These are phyloP conservation scores for Schlechtendalia chinensis DNA, from an alignment of 1,140 invertebrate genomes.

Conservation along the genomic window DNA sequence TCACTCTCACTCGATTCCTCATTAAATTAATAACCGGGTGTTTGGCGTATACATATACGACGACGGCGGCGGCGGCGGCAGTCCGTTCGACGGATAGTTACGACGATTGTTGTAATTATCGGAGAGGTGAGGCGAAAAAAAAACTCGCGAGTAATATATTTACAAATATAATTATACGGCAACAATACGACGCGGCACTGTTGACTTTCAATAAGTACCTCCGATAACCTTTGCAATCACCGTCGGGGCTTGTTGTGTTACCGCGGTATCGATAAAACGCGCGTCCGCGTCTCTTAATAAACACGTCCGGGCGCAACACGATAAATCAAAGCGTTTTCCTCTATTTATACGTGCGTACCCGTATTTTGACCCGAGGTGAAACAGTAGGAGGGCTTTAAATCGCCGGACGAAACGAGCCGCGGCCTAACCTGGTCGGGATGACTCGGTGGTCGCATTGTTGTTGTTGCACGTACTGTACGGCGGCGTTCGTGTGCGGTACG, in stretches of 20 bases:
- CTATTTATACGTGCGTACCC: slow-evolving; percentile 3
- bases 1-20: too few relatives aligned
- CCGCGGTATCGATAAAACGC: slow-evolving; percentile 26
- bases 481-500: not conserved
- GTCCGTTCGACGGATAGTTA: too few relatives aligned
- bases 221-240: slow-evolving; percentile 43
- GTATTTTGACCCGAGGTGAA: slow-evolving; percentile 39
- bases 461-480: too few relatives aligned
- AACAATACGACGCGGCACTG: slow-evolving; percentile 16
- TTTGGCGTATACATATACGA: too few relatives aligned
- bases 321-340: slow-evolving; percentile 9
- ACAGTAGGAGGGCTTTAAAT: slow-evolving; percentile 50
- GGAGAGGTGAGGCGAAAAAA: not conserved
- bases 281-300: slow-evolving; percentile 32
- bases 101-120: not conserved
- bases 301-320: slow-evolving; percentile 8
- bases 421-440: slow-evolving; percentile 32
- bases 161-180: slow-evolving; percentile 30
- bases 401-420: not conserved
- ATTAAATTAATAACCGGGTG: slow-evolving; percentile 15
- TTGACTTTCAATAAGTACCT: slow-evolving; percentile 37
- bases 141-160: slow-evolving; percentile 26
- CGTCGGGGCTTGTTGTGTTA: not conserved
- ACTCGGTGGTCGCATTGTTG: slow-evolving; percentile 43
- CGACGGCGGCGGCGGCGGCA: too few relatives aligned